These are phyloP conservation scores for Agriotes lineatus DNA, from an alignment of 2,888 invertebrate genomes.

Conservation along the genomic window DNA sequence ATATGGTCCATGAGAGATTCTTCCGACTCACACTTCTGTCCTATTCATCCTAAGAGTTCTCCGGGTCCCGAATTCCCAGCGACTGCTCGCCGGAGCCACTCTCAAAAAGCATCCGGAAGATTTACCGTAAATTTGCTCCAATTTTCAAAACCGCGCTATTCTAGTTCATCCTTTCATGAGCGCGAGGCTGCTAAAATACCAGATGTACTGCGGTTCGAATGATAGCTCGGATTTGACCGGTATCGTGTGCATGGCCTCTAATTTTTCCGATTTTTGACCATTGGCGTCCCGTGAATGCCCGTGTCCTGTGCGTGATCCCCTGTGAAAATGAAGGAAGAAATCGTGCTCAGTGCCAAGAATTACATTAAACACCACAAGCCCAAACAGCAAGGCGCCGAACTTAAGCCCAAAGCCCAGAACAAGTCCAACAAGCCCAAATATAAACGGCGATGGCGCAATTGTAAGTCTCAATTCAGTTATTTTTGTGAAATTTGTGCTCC, in stretches of 20 bases:
- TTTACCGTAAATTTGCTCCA: constrained; percentile 52
- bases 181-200: not conserved
- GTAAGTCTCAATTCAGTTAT: constrained; percentile 52
- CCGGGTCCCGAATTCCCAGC: constrained; percentile 30
- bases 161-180: constrained; percentile 35
- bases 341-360: constrained; percentile 58
- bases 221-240: not conserved
- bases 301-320: not conserved
- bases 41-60: constrained; percentile 50
- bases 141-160: constrained; percentile 36
- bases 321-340: constrained; percentile 54
- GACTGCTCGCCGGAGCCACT: not conserved
- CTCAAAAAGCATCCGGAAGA: constrained; percentile 35
- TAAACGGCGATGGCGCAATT: constrained; percentile 48
- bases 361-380: constrained; percentile 54
- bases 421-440: constrained; percentile 35
- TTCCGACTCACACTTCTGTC: constrained; percentile 57
- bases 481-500: too few species aligned
- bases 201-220: constrained; percentile 11
- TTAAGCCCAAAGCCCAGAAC: constrained; percentile 25
- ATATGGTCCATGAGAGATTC: constrained; percentile 58
- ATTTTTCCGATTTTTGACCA: too few species aligned
- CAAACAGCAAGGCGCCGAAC: constrained; percentile 43
- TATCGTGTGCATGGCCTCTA: too few species aligned
- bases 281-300: not conserved